phyloP scores from a whole-genome alignment of 2,797 vertebrate species.

The Syndactyla subalaris region DNA sequence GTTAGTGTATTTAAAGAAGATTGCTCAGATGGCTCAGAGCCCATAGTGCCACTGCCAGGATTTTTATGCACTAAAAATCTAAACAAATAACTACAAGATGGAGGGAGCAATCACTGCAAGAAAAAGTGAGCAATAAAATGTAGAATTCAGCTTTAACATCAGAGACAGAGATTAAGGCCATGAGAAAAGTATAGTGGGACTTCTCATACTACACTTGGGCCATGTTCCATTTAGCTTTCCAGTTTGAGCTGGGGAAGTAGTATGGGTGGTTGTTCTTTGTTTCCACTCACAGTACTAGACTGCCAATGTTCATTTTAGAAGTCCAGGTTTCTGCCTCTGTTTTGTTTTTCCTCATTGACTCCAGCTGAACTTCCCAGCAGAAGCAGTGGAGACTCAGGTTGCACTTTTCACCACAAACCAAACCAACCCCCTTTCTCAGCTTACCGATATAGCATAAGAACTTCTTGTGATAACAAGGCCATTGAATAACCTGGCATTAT shows the following conservation, averaged over 20 bases:
- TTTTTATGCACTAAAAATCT: constrained; percentile 45
- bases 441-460: not conserved
- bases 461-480: not conserved
- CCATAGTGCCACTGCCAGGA: constrained; percentile 38
- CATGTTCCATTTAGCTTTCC: not conserved
- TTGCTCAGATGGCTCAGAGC: constrained; percentile 65
- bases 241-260: not conserved
- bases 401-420: not conserved
- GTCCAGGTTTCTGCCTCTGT: not conserved
- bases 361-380: not conserved
- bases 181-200: not conserved
- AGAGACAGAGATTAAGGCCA: not conserved
- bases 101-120: not conserved
- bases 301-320: not conserved
- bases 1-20: constrained; percentile 63
- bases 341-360: not conserved
- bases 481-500: not conserved
- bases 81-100: constrained; percentile 16
- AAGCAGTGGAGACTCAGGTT: not conserved
- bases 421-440: not conserved
- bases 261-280: not conserved
- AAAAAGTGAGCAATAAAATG: not conserved
- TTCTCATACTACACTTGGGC: not conserved
- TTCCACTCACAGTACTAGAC: not conserved
- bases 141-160: not conserved